phyloP scores from a whole-genome alignment of 2,888 invertebrate genomes.

The Drosophila limbata region DNA sequence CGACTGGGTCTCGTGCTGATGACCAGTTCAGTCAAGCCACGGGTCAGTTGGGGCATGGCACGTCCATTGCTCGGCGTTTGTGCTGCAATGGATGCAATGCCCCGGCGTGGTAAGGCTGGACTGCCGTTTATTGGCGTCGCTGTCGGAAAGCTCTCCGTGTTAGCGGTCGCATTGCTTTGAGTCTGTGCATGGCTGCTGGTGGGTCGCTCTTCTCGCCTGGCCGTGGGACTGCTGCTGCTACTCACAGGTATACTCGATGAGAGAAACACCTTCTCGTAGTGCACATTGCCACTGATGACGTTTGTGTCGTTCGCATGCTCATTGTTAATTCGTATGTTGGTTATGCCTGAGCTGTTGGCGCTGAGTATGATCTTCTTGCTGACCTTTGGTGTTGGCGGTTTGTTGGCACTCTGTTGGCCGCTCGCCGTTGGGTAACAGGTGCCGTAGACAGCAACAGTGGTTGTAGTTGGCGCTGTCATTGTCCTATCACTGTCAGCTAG shows the following conservation, averaged over 20 bases:
- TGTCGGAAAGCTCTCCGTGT: conserved; percentile 16
- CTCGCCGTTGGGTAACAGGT: conserved; percentile 65
- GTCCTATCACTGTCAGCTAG: conserved; percentile 59
- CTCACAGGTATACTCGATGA: conserved; percentile 78
- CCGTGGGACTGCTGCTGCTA: conserved; percentile 15
- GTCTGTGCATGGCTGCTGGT: conserved; percentile 30
- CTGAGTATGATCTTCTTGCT: conserved; percentile 84
- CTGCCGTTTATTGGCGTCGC: conserved; percentile 37
- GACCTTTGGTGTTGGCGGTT: conserved; percentile 76
- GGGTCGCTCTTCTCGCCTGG: conserved; percentile 24
- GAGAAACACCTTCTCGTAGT: conserved; percentile 85
- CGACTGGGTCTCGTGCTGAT: conserved; percentile 84
- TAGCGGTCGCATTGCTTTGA: conserved; percentile 14
- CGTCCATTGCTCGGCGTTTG: conserved; percentile 26
- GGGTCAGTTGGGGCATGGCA: conserved; percentile 74
- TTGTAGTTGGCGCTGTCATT: conserved; percentile 30
- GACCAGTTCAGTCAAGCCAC: conserved; percentile 84
- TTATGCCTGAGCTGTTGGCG: conserved; percentile 83
- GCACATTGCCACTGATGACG: conserved; percentile 71
- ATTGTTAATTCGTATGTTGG: conserved; percentile 83
- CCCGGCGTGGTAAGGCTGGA: conserved; percentile 57
- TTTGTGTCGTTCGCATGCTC: conserved; percentile 61
- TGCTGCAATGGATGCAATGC: conserved; percentile 30
- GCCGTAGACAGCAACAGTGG: conserved; percentile 66
- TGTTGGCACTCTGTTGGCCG: conserved; percentile 17